A percentile compares a stretch with the other conserved stretches of the same genome.
phyloP scores from a whole-genome alignment of 2,113 vertebrate species.

The Cyprinodon brontotheroides region DNA sequence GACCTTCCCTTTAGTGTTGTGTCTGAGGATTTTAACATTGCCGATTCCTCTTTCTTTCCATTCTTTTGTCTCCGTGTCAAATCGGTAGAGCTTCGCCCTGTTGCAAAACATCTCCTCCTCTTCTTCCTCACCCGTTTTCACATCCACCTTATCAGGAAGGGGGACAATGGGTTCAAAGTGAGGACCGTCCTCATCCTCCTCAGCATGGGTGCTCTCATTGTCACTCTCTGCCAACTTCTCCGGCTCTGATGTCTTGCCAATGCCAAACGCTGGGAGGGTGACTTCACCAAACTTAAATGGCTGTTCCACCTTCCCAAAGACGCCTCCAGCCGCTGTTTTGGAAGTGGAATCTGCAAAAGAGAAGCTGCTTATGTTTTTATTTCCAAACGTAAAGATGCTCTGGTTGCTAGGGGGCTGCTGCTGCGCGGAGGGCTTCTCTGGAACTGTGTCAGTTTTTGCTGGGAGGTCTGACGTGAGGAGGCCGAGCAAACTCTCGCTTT shows the following conservation, averaged over 20 bases:
- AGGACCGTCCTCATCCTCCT: constrained; percentile 95
- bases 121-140: constrained; percentile 97
- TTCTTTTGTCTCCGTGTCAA: constrained; percentile 92
- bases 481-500: constrained; percentile 88
- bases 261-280: constrained; percentile 73
- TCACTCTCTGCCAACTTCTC: constrained; percentile 84
- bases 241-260: constrained; percentile 62
- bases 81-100: constrained; percentile 92
- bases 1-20: constrained; percentile 90
- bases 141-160: constrained; percentile 95
- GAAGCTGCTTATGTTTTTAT: constrained; percentile 76
- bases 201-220: constrained; percentile 84
- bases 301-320: constrained; percentile 82
- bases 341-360: constrained; percentile 79
- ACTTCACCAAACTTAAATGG: constrained; percentile 80
- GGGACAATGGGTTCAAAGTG: constrained; percentile 99
- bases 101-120: constrained; percentile 97
- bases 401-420: constrained; percentile 72
- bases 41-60: constrained; percentile 98
- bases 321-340: constrained; percentile 66
- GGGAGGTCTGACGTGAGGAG: constrained; percentile 90
- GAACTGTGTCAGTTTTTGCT: constrained; percentile 78
- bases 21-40: constrained; percentile 94
- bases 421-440: constrained; percentile 68
- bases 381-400: constrained; percentile 84